Conservation (phyloP, 2,113 vertebrate genomes). For the Hemicordylus capensis region DNA sequence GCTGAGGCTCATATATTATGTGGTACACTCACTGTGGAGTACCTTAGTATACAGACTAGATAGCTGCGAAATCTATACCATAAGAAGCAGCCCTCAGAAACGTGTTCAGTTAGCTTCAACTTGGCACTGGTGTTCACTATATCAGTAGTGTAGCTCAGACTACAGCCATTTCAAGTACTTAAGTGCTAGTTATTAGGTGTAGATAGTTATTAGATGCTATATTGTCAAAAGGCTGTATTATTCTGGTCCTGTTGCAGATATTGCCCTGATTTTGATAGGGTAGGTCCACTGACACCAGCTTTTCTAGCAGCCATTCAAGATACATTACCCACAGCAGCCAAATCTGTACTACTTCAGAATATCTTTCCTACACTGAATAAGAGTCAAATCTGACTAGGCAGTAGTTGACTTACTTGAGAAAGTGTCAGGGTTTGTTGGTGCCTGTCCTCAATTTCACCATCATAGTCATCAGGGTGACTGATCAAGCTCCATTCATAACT, state of each 20-base stretch:
- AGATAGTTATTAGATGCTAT: no score
- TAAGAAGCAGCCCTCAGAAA: neutral
- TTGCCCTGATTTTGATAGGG: neutral
- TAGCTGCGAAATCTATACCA: neutral
- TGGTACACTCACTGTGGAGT: no score
- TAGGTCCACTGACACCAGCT: neutral
- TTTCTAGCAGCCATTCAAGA: neutral
- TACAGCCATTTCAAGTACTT: neutral
- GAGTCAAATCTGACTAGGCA: neutral
- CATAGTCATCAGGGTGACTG: conserved; percentile 74
- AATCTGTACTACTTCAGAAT: neutral
- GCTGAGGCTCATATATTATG: neutral
- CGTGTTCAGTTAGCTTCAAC: neutral
- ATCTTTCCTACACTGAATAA: neutral
- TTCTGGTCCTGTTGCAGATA: neutral
- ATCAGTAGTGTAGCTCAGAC: neutral
- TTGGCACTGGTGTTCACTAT: neutral
- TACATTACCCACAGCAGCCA: neutral
- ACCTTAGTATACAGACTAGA: neutral
- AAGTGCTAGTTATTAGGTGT: no score
- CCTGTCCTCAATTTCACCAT: conserved; percentile 73
- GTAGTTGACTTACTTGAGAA: conserved; percentile 72
- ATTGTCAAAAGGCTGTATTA: neutral
- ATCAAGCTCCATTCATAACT: conserved; percentile 81
- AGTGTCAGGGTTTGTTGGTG: conserved; percentile 72